A percentile compares a stretch with the other conserved stretches of the same genome.
phyloP scores from a whole-genome alignment of 2,797 vertebrate species.

The Takifugu ocellatus region DNA sequence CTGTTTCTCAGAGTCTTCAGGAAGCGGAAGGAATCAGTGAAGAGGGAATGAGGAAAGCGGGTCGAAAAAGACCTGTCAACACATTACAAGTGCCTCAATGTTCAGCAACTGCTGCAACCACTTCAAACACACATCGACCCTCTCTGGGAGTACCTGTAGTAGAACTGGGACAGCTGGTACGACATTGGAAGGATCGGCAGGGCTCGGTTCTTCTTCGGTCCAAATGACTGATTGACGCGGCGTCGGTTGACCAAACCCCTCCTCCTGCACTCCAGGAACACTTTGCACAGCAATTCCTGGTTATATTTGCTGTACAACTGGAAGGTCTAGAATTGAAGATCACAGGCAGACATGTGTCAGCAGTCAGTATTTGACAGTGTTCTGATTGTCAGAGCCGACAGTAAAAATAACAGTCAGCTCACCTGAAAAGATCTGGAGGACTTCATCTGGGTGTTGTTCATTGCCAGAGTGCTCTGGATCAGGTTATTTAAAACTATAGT shows the following conservation, averaged over 20 bases:
- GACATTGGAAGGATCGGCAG: constrained; percentile 96
- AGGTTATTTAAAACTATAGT: constrained; percentile 88
- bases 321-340: constrained; percentile 77
- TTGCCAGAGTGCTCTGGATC: constrained; percentile 92
- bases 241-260: constrained; percentile 88
- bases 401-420: neutral
- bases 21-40: constrained; percentile 84
- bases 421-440: constrained; percentile 91
- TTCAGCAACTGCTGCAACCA: no score
- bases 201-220: constrained; percentile 87
- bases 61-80: constrained; percentile 84
- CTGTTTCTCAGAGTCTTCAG: constrained; percentile 69
- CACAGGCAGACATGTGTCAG: no score
- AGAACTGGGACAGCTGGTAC: constrained; percentile 93
- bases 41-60: constrained; percentile 84
- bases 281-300: constrained; percentile 84
- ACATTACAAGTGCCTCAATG: no score
- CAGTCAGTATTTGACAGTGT: no score
- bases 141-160: constrained; percentile 80
- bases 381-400: neutral
- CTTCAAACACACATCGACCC: neutral
- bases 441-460: constrained; percentile 92
- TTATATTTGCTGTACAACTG: constrained; percentile 85
- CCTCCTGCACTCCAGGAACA: constrained; percentile 85
- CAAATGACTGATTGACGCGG: constrained; percentile 74